Evolutionary conservation across 2,797 vertebrate genomes (phyloP), one percentile per base, ranked within the genome.

Genomic region (Sebastes diploproa): DNA sequence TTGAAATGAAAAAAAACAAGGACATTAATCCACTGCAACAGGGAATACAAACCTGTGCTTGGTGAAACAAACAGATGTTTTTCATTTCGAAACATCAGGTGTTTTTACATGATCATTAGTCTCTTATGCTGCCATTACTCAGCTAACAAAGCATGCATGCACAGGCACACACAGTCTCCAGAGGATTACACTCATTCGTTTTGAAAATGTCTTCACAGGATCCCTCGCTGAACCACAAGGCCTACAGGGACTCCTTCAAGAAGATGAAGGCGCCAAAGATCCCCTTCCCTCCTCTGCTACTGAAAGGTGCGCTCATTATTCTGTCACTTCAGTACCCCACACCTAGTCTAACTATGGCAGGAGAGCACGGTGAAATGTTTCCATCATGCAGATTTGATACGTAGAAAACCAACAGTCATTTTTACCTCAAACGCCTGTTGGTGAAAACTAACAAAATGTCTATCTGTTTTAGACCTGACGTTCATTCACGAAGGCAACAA

Each of bases 181-280:
- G 75, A 87, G 81, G 72, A 77, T 86, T 55, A 38, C 16, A 50
- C 74, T 89, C 60, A 85, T 86, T 83, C 20, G 25, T 81, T 82
- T 88, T 91, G 80, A 89, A 93, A 91, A 93, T 94, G 87, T 91
- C 93, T 95, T 90, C 89, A 76, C 95, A 99, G 98, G 98, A 99
- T 92, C 98, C 98, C 42, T 98, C 98, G 11, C 94, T 98, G 92
- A 99, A 99, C 93, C 98, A 99, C 95, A 99, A 99, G 95, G 97
- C 97, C 94, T 99, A 99, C 94, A 97, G 98, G 93, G 98, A 99
- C 81, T 95, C 97, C 67, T 99, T 99, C 95, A 99, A 96, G 94
- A 99, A 98, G 95, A 99, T 99, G 98, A 99, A 99, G 90, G 96
- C 97, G 34, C 98, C 98, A 5, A 99, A 99, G 95, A 98, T 99